Evolutionary conservation across 2,888 invertebrate genomes (phyloP), one percentile per base, ranked within the genome.

Genomic region (Luperina testacea): DNA sequence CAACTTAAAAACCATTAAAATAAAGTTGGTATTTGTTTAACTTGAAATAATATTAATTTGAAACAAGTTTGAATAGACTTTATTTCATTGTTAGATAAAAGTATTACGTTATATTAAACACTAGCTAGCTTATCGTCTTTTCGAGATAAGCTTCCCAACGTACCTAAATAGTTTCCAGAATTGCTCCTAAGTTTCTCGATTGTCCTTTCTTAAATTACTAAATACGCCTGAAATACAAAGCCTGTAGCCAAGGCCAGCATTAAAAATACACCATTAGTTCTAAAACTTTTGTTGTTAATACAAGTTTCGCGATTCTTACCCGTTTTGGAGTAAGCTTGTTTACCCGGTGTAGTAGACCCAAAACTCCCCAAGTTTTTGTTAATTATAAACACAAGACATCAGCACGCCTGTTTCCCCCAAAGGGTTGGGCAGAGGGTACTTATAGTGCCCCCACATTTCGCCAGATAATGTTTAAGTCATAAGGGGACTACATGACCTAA

Each of bases 231-330:
- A 48, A 81, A 53, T 72, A 72, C 72, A 72, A 63, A 67, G 51
- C 17, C n/a, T 84, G 38, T 59, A 69, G 42, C 17, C 45, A 61
- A 59, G 63, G 24, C 57, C 20, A 15, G 15, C 72, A 70, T 85
- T 72, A 64, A 82, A 81, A 85, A 80, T 72, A 72, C 17, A 53
- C 64, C 59, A 72, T 82, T 84, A 72, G 63, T 69, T 80, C 57
- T 11, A 45, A 84, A 81, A 80, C 69, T 82, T 80, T 2, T 51
- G 69, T 59, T 80, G 69, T 84, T 80, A 78, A 63, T 68, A 61
- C 64, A 72, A 80, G 72, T 80, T 82, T 72, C 2, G 27, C 32
- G 24, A 53, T 45, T 64, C 57, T 48, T 69, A 69, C 45, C 15
- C 64, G 59, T 80, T 80, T 61, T 61, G 51, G 57, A 45, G 51